Base-by-base conservation (phyloP, 2,113 vertebrate genomes). In the Hemichromis elongatus region DNA sequence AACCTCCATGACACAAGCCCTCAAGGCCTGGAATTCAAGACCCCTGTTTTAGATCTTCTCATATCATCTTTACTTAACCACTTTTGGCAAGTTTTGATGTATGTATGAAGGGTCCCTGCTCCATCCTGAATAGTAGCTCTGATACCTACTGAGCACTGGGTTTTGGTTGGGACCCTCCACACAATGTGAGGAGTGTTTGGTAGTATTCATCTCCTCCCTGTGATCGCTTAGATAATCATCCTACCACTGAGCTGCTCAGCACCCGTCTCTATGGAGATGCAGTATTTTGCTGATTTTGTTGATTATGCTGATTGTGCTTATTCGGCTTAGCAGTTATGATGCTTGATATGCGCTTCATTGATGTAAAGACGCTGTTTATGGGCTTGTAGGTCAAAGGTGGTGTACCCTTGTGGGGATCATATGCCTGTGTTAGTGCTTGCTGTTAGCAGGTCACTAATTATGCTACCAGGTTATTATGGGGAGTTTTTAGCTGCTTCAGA, bases 61-160 rank as follows among this genome's bases (percentile, higher is more conserved):
- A 50, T 30, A 26, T 45, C 1, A 45, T 14, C 68, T 12, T 47
- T 75, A 16, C 42, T 50, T 73, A 19, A 30, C 24, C 42, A 30
- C 42, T 73, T 73, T 73, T 0, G 0, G 24, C 14, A 47, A 28
- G 68, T 28, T 47, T 7, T 73, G 0, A 73, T 73, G 14, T 47
- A 73, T 18, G 21, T 28, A 19, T 73, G 14, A 47, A 73, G 24
- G 66, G 0, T 47, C 40, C 63, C 14, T 19, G 21, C 42, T 73
- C 21, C 21, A 11, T 47, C 24, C 66, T 47, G 66, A 18, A 47
- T 45, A 70, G 37, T 18, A 73, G 14, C 40, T 73, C 40, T 47
- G 40, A 47, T 24, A 73, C 40, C 66, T 45, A 42, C 21, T 3
- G 0, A 0, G 8, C 40, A 9, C 3, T 45, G 63, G 63, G 13